Percentiles rank a stretch among this genome's conserved stretches.
These are phyloP conservation scores for Pachyrhynchus sulphureomaculatus DNA, from an alignment of 1,140 invertebrate species.

Conservation along the genomic window DNA sequence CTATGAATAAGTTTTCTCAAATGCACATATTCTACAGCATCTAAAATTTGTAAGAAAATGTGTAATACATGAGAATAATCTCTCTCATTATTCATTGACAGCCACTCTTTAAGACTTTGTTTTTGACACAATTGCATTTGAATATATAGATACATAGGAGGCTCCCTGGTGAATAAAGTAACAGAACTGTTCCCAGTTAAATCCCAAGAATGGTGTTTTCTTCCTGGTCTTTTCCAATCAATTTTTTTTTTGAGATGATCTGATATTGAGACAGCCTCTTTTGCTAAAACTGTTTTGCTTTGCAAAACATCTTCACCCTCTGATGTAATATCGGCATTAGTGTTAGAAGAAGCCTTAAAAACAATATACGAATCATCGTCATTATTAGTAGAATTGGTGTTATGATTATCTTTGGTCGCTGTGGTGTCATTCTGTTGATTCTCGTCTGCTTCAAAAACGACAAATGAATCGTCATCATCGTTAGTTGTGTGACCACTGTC, in stretches of 20 bases:
- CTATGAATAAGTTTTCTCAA: constrained; percentile 87
- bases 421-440: background rate
- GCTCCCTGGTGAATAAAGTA: constrained; percentile 49
- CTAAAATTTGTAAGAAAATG: constrained; percentile 91
- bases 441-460: constrained; percentile 58
- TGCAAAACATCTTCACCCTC: background rate
- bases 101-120: constrained; percentile 89
- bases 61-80: constrained; percentile 60
- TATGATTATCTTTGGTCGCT: background rate
- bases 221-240: constrained; percentile 38
- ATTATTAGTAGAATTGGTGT: background rate
- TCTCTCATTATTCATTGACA: constrained; percentile 58
- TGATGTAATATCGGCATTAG: background rate
- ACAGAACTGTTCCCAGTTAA: constrained; percentile 6
- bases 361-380: constrained; percentile 15
- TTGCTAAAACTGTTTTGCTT: constrained; percentile 1
- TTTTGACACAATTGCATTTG: constrained; percentile 95
- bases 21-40: constrained; percentile 95
- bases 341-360: constrained; percentile 4
- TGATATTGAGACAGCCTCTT: constrained; percentile 28
- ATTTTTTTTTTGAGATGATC: constrained; percentile 36
- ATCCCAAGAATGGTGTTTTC: constrained; percentile 39
- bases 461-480: constrained; percentile 56
- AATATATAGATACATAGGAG: constrained; percentile 81
- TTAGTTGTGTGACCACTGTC: background rate